Base-by-base conservation (phyloP, 1,140 invertebrate genomes). In the Zophobas atratus region DNA sequence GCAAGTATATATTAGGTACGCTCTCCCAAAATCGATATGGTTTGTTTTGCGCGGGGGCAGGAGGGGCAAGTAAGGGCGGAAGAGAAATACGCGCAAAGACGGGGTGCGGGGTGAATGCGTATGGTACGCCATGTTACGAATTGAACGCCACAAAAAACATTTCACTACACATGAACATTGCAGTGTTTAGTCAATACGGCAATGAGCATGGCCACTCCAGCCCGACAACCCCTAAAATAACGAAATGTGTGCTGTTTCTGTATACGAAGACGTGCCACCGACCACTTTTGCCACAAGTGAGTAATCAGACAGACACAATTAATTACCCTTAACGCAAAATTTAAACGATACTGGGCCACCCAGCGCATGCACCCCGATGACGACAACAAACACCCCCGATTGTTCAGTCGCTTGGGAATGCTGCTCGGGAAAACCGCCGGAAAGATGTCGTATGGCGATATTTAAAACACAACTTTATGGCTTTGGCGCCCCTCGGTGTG, bases 41-140 rank as follows among this genome's bases (percentile, higher is more conserved):
- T 84, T 84, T 83, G 82, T 85, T 85, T 85, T 82, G 81, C 77
- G 80, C 80, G 81, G 82, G 76, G 79, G 77, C 70, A 80, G 57
- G 60, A 74, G 78, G 77, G 77, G 70, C 71, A 77, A 80, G 77
- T 83, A 83, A 84, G 80, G 83, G 83, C 81, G 83, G 82, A 84
- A 82, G 80, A 83, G 82, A 81, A 82, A 82, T 83, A 81, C 81
- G 78, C 81, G 80, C 49, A 51, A 75, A 55, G 77, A 74, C 77
- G 72, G 77, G 76, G 78, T 78, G 70, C 73, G 75, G 81, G 79
- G 82, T 53, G 76, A 82, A 72, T 82, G 84, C 82, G 82, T 84
- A 83, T 85, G 84, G 84, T 85, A 85, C 84, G 84, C 81, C 80
- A 81, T 85, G 83, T 83, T 84, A 85, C 84, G 82, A 83, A 82